Base-by-base conservation (phyloP, 2,797 vertebrate species). In the Sandelia bainsii region DNA sequence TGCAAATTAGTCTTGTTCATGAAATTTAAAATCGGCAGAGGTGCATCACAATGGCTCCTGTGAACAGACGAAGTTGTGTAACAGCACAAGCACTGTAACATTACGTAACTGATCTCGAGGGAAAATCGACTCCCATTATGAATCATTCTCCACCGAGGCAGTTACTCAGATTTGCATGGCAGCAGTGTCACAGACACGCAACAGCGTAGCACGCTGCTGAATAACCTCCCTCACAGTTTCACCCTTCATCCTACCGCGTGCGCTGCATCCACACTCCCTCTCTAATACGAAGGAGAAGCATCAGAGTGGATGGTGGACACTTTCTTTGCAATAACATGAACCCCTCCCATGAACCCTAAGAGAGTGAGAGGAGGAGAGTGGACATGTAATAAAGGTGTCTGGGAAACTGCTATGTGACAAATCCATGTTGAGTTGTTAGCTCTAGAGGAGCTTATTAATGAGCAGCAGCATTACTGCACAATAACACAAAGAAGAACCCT, bases 81-180 rank as follows among this genome's bases (percentile, higher is more conserved):
- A 84, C 60, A 62, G 48, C 50, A 56, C 58, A 45, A 27, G 49
- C 19, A 2, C 37, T 56, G 53, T 61, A 39, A 69, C 34, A 57
- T 84, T 80, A 82, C 56, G 53, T 62, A 83, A 86, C 53, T 1
- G 52, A 69, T 73, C 67, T 44, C 10, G 5, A 50, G 58, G 66
- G 70, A 37, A 71, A 62, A 82, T 79, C 23, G 22, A 75, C 77
- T 71, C 44, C 20, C 56, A 1, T 73, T 37, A 69, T 44, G 58
- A 84, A 82, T 79, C 54, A 57, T 25, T 61, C 62, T 63, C 61
- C n/a, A 19, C 61, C 2, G 52, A 75, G 56, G 34, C 20, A 7
- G 45, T 6, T 53, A 53, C 37, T 67, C n/a, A 3, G 12, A 51
- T 23, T 56, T 70, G 65, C 10, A 9, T 49, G 46, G 74, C 49